Base-by-base conservation (phyloP, 2,113 vertebrate genomes). In the Brienomyrus brachyistius region DNA sequence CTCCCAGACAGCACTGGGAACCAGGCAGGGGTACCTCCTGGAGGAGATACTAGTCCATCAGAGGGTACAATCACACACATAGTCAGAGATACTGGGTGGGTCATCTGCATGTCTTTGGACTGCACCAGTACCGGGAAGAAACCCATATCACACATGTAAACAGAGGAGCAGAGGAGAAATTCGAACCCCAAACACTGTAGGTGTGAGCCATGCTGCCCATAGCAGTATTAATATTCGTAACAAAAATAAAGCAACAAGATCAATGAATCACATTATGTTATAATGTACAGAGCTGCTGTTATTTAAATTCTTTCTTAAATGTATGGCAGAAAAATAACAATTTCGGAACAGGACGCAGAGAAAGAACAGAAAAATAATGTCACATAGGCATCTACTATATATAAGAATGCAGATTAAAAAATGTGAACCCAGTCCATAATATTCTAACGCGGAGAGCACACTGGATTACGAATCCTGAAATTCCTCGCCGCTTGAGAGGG, bases 401-500 rank as follows among this genome's bases (percentile, higher is more conserved):
- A 2, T 27, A 51, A n/a, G 27, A 51, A 85, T 48, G 83, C 21
- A 85, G 23, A 50, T 85, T 85, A 50, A 86, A 56, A 86, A 40
- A 87, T 87, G 59, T 48, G 66, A 88, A 88, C n/a, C 45, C 8
- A 74, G 59, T 66, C 87, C 87, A 50, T 23, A 88, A 70, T 31
- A 50, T 74, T 88, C 21, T 2, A 43, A 74, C 62, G 8, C 11
- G 5, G 56, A 19, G 56, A 47, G 21, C 87, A 31, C 21, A 74
- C 45, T 88, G 62, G 50, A 43, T 89, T 51, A 82, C 74, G 2
- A 21, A 5, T 83, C 27, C 27, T 87, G 31, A 52, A 87, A 27
- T 87, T 87, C 86, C 86, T 54, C 51, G 48, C 17, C 51, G 86
- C 86, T 45, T 89, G 88, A 89, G 35, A 35, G 88, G 88, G 48